phyloP scores from a whole-genome alignment of 35 echinoderm and acorn worm species.

The Heliocidaris tuberculata region DNA sequence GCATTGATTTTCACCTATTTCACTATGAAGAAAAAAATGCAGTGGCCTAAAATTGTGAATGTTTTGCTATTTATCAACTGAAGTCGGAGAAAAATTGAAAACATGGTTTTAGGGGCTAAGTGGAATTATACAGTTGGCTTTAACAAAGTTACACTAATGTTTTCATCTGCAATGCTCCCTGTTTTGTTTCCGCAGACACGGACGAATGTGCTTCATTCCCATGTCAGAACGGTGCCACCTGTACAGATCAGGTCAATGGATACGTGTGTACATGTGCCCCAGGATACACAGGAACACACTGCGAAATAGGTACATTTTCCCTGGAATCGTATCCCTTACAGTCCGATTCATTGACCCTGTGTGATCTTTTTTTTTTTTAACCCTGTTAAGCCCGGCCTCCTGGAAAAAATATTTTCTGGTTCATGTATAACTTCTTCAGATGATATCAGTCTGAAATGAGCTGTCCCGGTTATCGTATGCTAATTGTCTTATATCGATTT shows the following conservation, averaged over 20 bases:
- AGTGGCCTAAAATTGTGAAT: too few species aligned
- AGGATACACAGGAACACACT: slow-evolving; percentile 49
- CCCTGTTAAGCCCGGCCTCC: background rate
- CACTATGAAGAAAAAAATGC: too few species aligned
- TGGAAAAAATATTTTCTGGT: too few species aligned
- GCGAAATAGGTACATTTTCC: slow-evolving; percentile 5
- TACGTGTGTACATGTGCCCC: slow-evolving; percentile 49
- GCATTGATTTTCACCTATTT: too few species aligned
- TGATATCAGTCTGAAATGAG: too few species aligned
- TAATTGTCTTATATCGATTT: too few species aligned
- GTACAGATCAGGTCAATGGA: slow-evolving; percentile 41
- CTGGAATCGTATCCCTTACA: background rate
- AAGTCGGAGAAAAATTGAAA: background rate
- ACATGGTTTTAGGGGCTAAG: background rate
- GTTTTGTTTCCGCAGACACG: background rate
- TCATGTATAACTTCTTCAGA: too few species aligned
- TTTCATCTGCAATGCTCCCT: background rate
- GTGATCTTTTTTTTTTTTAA: background rate
- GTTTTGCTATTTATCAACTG: background rate
- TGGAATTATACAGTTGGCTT: background rate
- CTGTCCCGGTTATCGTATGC: too few species aligned
- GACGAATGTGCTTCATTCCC: slow-evolving; percentile 53
- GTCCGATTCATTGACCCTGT: background rate
- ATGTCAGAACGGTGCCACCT: slow-evolving; percentile 54
- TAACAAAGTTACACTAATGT: background rate